A percentile compares a stretch with the other conserved stretches of the same genome.
Evolutionary conservation across 2,797 vertebrate genomes (phyloP).

Genomic region (Discoglossus pictus): DNA sequence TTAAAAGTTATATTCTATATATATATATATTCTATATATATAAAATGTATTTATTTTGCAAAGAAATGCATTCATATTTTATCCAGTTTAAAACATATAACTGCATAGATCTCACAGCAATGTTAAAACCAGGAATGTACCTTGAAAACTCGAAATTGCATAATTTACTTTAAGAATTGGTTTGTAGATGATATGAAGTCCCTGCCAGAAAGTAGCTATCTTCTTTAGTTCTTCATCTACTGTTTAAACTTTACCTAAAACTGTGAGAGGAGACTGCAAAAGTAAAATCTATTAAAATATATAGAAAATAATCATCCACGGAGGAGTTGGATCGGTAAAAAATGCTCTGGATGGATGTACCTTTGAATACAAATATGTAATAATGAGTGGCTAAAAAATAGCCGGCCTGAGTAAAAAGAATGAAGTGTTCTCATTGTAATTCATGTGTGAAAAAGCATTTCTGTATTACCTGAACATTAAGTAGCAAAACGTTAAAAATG

Average conservation of each 20-base stretch:
- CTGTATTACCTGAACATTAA: conserved; percentile 38
- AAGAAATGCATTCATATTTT: no score
- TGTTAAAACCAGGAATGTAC: conserved; percentile 19
- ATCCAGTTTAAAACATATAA: no score
- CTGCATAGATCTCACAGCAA: not conserved
- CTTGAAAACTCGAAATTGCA: conserved; percentile 22
- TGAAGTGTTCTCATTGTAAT: conserved; percentile 42
- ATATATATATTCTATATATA: no score
- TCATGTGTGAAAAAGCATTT: conserved; percentile 32
- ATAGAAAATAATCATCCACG: conserved; percentile 44
- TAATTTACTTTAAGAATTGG: conserved; percentile 33
- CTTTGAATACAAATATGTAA: conserved; percentile 46
- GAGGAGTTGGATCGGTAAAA: conserved; percentile 32
- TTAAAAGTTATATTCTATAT: no score
- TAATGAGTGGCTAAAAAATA: conserved; percentile 40
- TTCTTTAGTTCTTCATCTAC: conserved; percentile 12
- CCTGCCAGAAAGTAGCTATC: conserved; percentile 16
- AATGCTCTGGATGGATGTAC: conserved; percentile 19
- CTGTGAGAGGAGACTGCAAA: conserved; percentile 35
- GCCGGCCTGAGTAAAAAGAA: conserved; percentile 34
- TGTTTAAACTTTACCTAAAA: conserved; percentile 25
- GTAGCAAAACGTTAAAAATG: conserved; percentile 31
- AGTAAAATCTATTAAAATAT: conserved; percentile 43
- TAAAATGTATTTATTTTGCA: no score
- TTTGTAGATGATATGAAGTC: conserved; percentile 32